These are phyloP conservation scores for Chrysopa pallens DNA, from an alignment of 1,140 invertebrate species.

Conservation along the genomic window DNA sequence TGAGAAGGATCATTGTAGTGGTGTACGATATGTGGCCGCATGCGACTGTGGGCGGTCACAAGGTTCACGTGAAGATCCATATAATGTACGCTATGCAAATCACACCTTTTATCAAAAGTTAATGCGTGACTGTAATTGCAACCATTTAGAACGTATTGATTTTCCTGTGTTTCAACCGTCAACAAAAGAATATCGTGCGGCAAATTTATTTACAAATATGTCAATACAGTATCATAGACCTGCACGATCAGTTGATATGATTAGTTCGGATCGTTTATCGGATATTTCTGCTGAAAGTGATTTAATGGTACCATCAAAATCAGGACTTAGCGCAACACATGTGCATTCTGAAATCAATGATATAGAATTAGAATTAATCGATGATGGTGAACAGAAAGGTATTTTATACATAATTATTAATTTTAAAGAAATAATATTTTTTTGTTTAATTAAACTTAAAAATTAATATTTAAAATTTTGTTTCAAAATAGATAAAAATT, in stretches of 20 bases:
- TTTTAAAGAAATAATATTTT: conserved; percentile 2
- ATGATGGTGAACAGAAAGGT: conserved; percentile 1
- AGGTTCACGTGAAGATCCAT: conserved; percentile 74
- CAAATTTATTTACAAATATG: conserved; percentile 24
- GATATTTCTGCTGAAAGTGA: not conserved
- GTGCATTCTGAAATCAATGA: not conserved
- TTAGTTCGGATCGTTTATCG: conserved; percentile 1
- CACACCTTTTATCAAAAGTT: conserved; percentile 67
- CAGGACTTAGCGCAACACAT: not conserved
- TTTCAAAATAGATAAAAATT: conserved; percentile 29
- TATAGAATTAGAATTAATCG: conserved; percentile 1
- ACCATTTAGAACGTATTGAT: conserved; percentile 38
- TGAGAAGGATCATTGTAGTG: conserved; percentile 53
- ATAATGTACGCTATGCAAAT: conserved; percentile 68
- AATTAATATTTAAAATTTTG: not conserved
- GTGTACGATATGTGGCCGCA: conserved; percentile 58
- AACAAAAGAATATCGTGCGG: conserved; percentile 36
- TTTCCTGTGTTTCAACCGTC: conserved; percentile 79
- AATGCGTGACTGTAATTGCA: conserved; percentile 54
- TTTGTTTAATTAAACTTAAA: no score
- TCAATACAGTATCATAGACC: not conserved
- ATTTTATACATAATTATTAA: not conserved
- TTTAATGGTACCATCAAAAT: conserved; percentile 1
- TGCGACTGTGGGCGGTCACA: conserved; percentile 85
- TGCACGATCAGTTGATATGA: not conserved